Percentiles rank a stretch among this genome's conserved stretches.
Evolutionary conservation across 1,140 invertebrate genomes (phyloP).

Genomic region (Magallana gigas): DNA sequence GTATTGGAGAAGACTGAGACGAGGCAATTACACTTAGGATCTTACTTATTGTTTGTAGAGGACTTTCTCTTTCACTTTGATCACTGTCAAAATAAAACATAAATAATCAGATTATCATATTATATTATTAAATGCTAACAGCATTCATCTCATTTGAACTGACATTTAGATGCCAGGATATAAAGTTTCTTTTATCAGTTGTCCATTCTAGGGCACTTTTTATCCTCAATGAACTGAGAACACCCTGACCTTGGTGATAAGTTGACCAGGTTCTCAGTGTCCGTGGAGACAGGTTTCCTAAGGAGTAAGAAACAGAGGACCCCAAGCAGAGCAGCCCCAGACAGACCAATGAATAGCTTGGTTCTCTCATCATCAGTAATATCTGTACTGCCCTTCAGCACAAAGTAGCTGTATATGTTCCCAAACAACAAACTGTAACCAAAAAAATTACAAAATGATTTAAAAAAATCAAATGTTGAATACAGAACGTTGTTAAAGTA

Average conservation of each 20-base stretch:
- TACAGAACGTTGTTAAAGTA: background rate
- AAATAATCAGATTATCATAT: background rate
- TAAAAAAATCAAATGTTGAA: too few relatives aligned
- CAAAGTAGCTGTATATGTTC: slow-evolving; percentile 95
- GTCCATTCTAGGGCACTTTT: too few relatives aligned
- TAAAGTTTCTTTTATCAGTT: background rate
- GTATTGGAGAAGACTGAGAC: background rate
- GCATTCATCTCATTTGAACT: background rate
- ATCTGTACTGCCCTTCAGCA: slow-evolving; percentile 88
- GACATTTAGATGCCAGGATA: background rate
- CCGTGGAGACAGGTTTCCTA: slow-evolving; percentile 58
- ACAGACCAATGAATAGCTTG: slow-evolving; percentile 70
- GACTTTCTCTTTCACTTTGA: slow-evolving; percentile 50
- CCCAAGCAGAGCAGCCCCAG: slow-evolving; percentile 69
- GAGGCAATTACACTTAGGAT: too few relatives aligned
- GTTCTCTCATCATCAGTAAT: slow-evolving; percentile 82
- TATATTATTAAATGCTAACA: background rate
- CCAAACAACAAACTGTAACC: slow-evolving; percentile 92
- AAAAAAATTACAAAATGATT: background rate
- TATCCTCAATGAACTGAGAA: too few relatives aligned
- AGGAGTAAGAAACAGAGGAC: slow-evolving; percentile 66
- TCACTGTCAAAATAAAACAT: slow-evolving; percentile 52
- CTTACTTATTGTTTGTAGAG: slow-evolving; percentile 64
- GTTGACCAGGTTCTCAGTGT: slow-evolving; percentile 71
- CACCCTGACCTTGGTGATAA: slow-evolving; percentile 33